Conservation (phyloP, 2,888 invertebrate genomes). For the Ecdyonurus torrentis region DNA sequence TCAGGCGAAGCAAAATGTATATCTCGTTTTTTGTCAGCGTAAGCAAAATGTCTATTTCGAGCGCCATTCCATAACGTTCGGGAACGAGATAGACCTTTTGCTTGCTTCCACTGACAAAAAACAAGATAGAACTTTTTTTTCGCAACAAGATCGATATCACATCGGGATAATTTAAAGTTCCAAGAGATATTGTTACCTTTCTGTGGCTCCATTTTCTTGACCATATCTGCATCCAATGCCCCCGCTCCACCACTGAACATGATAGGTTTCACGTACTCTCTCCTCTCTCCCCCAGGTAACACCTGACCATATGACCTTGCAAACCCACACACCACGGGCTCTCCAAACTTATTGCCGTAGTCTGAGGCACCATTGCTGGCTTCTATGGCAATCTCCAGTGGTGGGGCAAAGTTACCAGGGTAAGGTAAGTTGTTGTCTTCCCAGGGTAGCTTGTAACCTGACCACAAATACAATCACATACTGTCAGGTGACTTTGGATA, state of each 20-base stretch:
- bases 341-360: slow-evolving; percentile 98
- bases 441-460: slow-evolving; percentile 76
- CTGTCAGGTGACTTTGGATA: too few relatives aligned
- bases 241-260: slow-evolving; percentile 98
- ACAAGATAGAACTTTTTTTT: background rate
- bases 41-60: too few relatives aligned
- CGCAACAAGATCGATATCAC: too few relatives aligned
- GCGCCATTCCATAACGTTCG: too few relatives aligned
- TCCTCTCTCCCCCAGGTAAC: slow-evolving; percentile 42
- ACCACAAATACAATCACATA: too few relatives aligned
- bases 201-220: slow-evolving; percentile 55
- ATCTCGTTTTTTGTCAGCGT: too few relatives aligned
- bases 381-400: slow-evolving; percentile 79
- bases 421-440: slow-evolving; percentile 59
- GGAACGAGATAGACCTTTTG: too few relatives aligned
- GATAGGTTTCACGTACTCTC: slow-evolving; percentile 95
- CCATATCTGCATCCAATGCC: slow-evolving; percentile 67
- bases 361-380: slow-evolving; percentile 97
- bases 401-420: slow-evolving; percentile 78
- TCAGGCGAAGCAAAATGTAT: too few relatives aligned
- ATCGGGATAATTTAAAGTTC: too few relatives aligned
- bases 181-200: slow-evolving; percentile 33
- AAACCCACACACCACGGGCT: slow-evolving; percentile 85
- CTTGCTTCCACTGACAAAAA: too few relatives aligned
- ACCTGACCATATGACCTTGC: slow-evolving; percentile 74